These are phyloP conservation scores for Bombus confusus DNA, from an alignment of 1,140 invertebrate genomes.

Conservation along the genomic window DNA sequence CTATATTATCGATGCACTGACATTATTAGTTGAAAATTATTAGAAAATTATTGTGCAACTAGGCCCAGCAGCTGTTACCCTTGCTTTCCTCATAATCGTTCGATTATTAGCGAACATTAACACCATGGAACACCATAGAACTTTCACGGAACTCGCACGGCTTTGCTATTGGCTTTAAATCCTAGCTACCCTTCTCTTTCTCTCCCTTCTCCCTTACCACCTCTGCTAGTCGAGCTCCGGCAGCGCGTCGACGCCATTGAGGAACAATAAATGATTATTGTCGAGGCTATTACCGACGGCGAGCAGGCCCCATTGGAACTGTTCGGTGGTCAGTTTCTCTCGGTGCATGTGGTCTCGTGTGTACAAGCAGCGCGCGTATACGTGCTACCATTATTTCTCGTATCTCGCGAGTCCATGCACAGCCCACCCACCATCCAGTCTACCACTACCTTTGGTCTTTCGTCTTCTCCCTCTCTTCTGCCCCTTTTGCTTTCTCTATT, in stretches of 20 bases:
- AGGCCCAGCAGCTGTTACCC: too few species aligned
- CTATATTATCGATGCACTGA: too few species aligned
- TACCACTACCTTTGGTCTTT: slow-evolving; percentile 14
- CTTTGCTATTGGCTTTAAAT: slow-evolving; percentile 41
- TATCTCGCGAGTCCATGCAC: slow-evolving; percentile 74
- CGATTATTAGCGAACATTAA: slow-evolving; percentile 5
- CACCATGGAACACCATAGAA: background rate
- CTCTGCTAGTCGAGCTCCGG: slow-evolving; percentile 24
- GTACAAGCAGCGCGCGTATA: slow-evolving; percentile 65
- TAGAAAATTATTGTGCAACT: too few species aligned
- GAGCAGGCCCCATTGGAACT: slow-evolving; percentile 63
- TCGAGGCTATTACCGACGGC: slow-evolving; percentile 69
- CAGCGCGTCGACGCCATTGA: slow-evolving; percentile 65
- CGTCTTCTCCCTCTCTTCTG: background rate
- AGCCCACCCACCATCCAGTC: slow-evolving; percentile 40
- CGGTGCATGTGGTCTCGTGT: slow-evolving; percentile 65
- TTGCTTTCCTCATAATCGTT: background rate
- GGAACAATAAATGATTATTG: slow-evolving; percentile 75
- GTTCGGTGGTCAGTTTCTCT: slow-evolving; percentile 69
- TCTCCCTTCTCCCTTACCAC: slow-evolving; percentile 10
- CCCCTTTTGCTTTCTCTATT: background rate
- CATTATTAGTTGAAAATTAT: too few species aligned
- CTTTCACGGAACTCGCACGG: background rate
- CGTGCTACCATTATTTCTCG: slow-evolving; percentile 74
- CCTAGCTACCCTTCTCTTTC: slow-evolving; percentile 29